Conservation (phyloP, 2,113 vertebrate genomes). For the Labeo catla region DNA sequence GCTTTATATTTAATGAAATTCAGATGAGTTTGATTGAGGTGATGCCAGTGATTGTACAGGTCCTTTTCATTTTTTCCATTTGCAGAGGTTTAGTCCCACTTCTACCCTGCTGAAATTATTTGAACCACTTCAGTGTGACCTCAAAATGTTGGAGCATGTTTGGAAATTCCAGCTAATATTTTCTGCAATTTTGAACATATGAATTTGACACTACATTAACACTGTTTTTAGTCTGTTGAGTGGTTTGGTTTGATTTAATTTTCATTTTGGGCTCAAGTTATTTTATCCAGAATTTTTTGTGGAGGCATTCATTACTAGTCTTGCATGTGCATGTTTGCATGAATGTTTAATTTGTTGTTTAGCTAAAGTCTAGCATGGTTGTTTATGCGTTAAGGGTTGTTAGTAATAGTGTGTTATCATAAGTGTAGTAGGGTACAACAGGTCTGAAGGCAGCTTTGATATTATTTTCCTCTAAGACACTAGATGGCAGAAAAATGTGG, state of each 20-base stretch:
- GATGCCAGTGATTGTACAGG: neutral
- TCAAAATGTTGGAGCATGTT: neutral
- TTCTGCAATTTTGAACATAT: neutral
- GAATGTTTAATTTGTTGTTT: neutral
- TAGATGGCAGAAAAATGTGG: too few relatives aligned
- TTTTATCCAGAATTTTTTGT: too few relatives aligned
- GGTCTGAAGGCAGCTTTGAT: too few relatives aligned
- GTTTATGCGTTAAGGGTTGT: neutral
- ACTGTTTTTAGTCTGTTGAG: neutral
- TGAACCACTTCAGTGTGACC: neutral
- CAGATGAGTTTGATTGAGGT: neutral
- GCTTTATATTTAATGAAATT: neutral
- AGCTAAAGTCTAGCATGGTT: too few relatives aligned
- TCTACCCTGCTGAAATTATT: neutral
- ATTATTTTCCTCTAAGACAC: too few relatives aligned
- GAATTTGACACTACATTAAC: neutral
- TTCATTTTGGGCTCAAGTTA: neutral
- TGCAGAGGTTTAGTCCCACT: neutral
- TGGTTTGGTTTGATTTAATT: neutral
- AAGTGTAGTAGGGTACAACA: too few relatives aligned
- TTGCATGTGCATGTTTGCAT: neutral
- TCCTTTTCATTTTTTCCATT: neutral
- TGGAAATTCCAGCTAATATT: conserved; percentile 8
- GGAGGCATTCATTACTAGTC: too few relatives aligned
- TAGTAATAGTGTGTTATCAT: too few relatives aligned